A percentile compares a stretch with the other conserved stretches of the same genome.
phyloP scores from a whole-genome alignment of 2,797 vertebrate genomes.

The Phalanger gymnotis region DNA sequence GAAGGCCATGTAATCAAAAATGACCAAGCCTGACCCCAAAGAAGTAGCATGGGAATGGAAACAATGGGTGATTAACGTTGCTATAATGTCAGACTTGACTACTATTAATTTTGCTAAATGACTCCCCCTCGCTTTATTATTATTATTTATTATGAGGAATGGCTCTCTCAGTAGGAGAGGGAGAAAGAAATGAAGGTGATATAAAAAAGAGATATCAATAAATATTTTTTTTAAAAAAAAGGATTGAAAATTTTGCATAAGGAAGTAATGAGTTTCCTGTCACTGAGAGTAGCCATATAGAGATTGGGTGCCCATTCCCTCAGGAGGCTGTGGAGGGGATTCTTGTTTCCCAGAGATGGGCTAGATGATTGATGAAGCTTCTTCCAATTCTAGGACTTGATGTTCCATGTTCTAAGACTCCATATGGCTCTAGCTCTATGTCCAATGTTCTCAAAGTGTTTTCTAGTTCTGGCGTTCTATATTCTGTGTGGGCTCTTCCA shows the following conservation, averaged over 20 bases:
- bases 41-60: not conserved
- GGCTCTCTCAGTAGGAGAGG: not conserved
- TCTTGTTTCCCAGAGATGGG: not conserved
- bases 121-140: not conserved
- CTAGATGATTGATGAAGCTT: not conserved
- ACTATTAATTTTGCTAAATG: not conserved
- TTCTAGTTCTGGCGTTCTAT: not conserved
- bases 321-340: not conserved
- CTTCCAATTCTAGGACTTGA: not conserved
- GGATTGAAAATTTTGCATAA: not conserved
- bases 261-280: not conserved
- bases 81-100: not conserved
- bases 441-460: not conserved
- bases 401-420: not conserved
- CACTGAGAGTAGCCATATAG: not conserved
- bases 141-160: not conserved
- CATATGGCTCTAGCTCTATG: not conserved
- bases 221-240: not conserved
- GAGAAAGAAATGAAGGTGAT: not conserved
- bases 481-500: not conserved
- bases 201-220: not conserved
- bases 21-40: not conserved
- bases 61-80: not conserved
- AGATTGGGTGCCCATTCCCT: not conserved
- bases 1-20: not conserved